Conservation (phyloP, 2,113 vertebrate genomes). For the Tragelaphus buxtoni region DNA sequence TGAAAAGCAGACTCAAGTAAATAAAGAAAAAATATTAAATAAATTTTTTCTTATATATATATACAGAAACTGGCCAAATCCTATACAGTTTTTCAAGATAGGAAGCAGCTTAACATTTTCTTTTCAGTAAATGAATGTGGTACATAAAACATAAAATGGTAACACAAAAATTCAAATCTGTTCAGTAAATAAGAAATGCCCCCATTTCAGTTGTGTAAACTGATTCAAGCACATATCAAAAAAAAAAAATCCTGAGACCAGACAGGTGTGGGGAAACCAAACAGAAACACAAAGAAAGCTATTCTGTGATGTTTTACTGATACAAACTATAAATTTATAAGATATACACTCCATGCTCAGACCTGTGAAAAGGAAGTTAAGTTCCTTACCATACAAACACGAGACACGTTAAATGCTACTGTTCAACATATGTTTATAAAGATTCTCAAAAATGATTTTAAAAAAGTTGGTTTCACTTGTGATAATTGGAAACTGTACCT, state of each 20-base stretch:
- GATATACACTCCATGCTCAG: background rate
- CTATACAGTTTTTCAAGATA: background rate
- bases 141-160: background rate
- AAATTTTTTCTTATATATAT: background rate
- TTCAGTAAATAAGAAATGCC: constrained; percentile 9
- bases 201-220: background rate
- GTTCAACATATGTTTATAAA: background rate
- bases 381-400: background rate
- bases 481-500: constrained; percentile 82
- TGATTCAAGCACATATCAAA: background rate
- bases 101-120: background rate
- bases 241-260: background rate
- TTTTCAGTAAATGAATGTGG: background rate
- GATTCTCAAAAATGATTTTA: background rate
- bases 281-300: background rate
- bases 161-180: constrained; percentile 5
- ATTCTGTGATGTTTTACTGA: background rate
- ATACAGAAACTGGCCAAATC: background rate
- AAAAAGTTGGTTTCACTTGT: background rate
- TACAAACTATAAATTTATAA: background rate
- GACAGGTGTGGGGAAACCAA: background rate
- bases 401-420: background rate
- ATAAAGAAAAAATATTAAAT: background rate
- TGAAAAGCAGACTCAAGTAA: background rate
- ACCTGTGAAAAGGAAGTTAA: background rate